Evolutionary conservation across 2,888 invertebrate genomes (phyloP).

Genomic region (Isoperla grammatica): DNA sequence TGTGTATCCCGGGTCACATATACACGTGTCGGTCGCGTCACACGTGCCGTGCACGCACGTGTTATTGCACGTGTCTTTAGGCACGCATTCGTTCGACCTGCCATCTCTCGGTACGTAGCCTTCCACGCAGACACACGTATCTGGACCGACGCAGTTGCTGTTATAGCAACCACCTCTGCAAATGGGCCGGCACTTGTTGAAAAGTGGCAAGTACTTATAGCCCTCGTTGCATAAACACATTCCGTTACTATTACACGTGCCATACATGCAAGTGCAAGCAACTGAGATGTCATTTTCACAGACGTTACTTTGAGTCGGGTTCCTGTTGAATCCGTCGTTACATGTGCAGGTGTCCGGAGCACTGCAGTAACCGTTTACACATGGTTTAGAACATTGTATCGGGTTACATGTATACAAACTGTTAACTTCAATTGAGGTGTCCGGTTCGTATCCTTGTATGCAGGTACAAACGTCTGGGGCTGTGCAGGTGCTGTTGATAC

Average conservation of each 20-base stretch:
- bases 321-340: not conserved
- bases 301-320: not conserved
- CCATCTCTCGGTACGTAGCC: no score
- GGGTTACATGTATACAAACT: not conserved
- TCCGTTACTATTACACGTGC: not conserved
- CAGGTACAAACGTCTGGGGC: slow-evolving; percentile 1
- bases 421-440: not conserved
- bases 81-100: no score
- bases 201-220: no score
- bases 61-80: not conserved
- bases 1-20: not conserved
- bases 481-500: not conserved
- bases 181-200: no score
- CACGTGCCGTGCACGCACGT: not conserved
- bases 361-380: not conserved
- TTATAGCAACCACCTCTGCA: no score
- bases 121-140: no score
- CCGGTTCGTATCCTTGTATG: not conserved
- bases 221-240: no score
- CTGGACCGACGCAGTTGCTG: no score
- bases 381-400: not conserved
- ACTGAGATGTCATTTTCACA: not conserved
- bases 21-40: not conserved
- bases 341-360: not conserved
- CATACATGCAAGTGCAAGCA: not conserved